These are phyloP conservation scores for Diadema setosum DNA, from an alignment of 35 echinoderm and acorn worm species.

Conservation along the genomic window DNA sequence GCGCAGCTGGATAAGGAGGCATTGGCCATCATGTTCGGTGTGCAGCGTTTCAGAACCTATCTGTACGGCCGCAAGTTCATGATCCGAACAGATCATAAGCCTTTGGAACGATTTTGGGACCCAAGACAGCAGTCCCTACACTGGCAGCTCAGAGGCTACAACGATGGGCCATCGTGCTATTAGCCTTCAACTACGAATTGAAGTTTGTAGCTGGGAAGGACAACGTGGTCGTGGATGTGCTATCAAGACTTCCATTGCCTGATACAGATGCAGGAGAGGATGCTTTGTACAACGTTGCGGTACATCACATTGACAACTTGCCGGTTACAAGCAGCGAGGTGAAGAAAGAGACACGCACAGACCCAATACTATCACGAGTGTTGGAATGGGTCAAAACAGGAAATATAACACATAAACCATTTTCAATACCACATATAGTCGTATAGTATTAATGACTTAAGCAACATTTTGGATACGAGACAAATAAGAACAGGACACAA, in stretches of 20 bases:
- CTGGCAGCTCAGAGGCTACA: conserved; percentile 28
- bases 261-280: not conserved
- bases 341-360: conserved; percentile 17
- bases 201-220: not conserved
- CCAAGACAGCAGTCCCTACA: not conserved
- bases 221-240: conserved; percentile 36
- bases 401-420: too few species aligned
- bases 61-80: too few species aligned
- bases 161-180: conserved; percentile 32
- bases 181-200: conserved; percentile 24
- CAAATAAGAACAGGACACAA: too few species aligned
- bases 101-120: not conserved
- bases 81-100: conserved; percentile 44
- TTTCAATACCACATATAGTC: too few species aligned
- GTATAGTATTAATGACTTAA: too few species aligned
- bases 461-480: too few species aligned
- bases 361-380: conserved; percentile 13
- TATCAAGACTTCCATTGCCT: conserved; percentile 21
- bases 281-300: not conserved
- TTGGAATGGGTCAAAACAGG: conserved; percentile 28
- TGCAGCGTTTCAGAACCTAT: too few species aligned
- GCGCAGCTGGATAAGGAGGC: too few species aligned
- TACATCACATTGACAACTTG: not conserved
- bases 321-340: conserved; percentile 35
- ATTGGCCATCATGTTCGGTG: too few species aligned